Base-by-base conservation (phyloP, 1,140 invertebrate genomes). In the Hesperophylax magnus region DNA sequence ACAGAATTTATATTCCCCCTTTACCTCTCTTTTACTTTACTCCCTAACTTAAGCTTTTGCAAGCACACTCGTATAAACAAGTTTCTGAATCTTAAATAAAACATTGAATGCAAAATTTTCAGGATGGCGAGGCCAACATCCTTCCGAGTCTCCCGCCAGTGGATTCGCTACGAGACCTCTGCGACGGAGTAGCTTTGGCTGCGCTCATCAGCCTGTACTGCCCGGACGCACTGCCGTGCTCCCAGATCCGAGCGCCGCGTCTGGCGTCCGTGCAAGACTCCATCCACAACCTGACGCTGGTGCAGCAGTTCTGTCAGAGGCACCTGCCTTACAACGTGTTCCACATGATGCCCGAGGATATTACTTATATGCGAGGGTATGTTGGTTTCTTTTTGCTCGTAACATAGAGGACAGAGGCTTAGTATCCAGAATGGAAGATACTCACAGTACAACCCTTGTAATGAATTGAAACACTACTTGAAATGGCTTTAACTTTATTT, bases 331-430 rank as follows among this genome's bases (percentile, higher is more conserved):
- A 94, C 88, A 94, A 96, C 85, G 94, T 97, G 86, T 98, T 98
- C 91, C 98, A 99, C 87, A 96, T 99, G 92, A 94, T 94, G 87
- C 96, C 97, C 56, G 98, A 99, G 88, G 98, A 99, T 88, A 94
- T 99, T 69, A 95, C 98, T 31, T 99, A 98, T 87, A 96, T 98
- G 92, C 93, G 97, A 88, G 96, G 97, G 96, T 97, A 88, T 90
- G 89, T 31, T 65, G 34, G 4, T 34, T 34, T 56, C 17, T 20
- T 56, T 56, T 56, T 6, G 34, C 8, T 3, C 8, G 2, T 31
- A 67, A 67, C 11, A 24, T n/a, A 65, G 24, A 65, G 24, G 27
- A 31, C 27, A 6, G 6, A 6, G 27, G 6, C 27, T 31, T 31
- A 31, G 2, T 31, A 31, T 31, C n/a, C n/a, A n/a, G n/a, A n/a